Percentiles rank a stretch among this genome's conserved stretches.
phyloP scores from a whole-genome alignment of 2,888 invertebrate species.

The Lasioglossum calceatum region DNA sequence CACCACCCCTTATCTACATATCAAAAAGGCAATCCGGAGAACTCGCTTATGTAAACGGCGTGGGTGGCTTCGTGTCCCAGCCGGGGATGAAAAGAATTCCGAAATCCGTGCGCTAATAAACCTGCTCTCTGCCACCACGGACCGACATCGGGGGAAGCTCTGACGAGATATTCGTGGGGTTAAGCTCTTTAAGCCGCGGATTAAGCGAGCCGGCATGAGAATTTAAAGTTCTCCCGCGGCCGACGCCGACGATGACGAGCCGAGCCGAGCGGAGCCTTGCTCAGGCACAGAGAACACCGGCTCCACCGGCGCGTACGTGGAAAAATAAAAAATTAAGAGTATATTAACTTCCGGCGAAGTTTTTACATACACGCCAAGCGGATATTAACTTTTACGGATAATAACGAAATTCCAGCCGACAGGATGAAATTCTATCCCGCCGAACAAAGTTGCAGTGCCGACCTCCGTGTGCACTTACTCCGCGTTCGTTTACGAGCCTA shows the following conservation, averaged over 20 bases:
- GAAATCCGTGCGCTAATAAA: slow-evolving; percentile 84
- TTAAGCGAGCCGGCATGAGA: slow-evolving; percentile 81
- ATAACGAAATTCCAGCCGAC: slow-evolving; percentile 53
- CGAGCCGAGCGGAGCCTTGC: background rate
- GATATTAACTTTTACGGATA: slow-evolving; percentile 55
- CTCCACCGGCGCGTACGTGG: slow-evolving; percentile 37
- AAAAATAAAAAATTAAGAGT: slow-evolving; percentile 65
- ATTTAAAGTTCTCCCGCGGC: slow-evolving; percentile 77
- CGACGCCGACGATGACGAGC: slow-evolving; percentile 53
- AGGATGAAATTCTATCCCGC: slow-evolving; percentile 21
- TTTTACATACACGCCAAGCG: slow-evolving; percentile 40
- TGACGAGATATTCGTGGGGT: slow-evolving; percentile 84
- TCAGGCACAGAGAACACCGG: slow-evolving; percentile 15
- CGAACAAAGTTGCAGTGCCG: slow-evolving; percentile 19
- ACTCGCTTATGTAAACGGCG: slow-evolving; percentile 84
- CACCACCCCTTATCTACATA: slow-evolving; percentile 83
- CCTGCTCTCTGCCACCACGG: slow-evolving; percentile 77
- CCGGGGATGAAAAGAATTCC: slow-evolving; percentile 83
- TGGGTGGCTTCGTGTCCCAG: slow-evolving; percentile 78
- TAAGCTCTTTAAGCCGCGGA: slow-evolving; percentile 82
- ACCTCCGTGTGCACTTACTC: slow-evolving; percentile 2
- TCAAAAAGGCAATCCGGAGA: slow-evolving; percentile 84
- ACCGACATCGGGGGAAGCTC: slow-evolving; percentile 65
- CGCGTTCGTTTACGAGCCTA: slow-evolving; percentile 23
- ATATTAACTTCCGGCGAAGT: slow-evolving; percentile 49